Evolutionary conservation across 2,113 vertebrate species (phyloP).

Genomic region (Oryzias melastigma): DNA sequence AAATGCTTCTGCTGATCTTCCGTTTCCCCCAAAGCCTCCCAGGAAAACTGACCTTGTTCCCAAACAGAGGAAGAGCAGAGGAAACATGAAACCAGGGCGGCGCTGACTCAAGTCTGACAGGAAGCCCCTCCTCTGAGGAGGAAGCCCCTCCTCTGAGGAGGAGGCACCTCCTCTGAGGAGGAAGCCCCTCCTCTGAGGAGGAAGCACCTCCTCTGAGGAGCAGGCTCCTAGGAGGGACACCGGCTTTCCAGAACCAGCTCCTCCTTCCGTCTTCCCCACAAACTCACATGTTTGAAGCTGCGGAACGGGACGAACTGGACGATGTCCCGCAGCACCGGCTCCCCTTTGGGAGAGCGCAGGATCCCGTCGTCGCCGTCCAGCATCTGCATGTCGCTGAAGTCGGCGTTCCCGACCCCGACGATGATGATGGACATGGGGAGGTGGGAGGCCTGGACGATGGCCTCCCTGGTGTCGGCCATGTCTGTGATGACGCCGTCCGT

Average conservation of each 20-base stretch:
- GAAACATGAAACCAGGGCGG: too few relatives aligned
- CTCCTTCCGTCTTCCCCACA: fast-evolving
- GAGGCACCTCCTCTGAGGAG: too few relatives aligned
- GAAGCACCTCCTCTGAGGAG: too few relatives aligned
- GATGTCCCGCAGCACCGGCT: conserved; percentile 93
- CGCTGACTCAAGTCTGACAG: too few relatives aligned
- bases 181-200: too few relatives aligned
- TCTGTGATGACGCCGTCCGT: conserved; percentile 97
- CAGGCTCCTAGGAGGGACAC: too few relatives aligned
- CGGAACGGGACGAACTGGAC: conserved; percentile 98
- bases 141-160: too few relatives aligned
- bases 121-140: too few relatives aligned
- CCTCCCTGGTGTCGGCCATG: conserved; percentile 96
- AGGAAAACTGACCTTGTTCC: too few relatives aligned
- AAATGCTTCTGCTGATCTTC: too few relatives aligned
- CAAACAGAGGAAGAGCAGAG: too few relatives aligned
- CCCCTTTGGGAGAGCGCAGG: conserved; percentile 90
- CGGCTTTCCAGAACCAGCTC: background rate
- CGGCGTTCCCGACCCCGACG: conserved; percentile 91
- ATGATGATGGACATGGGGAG: conserved; percentile 99
- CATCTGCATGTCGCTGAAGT: conserved; percentile 99
- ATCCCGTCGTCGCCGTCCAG: conserved; percentile 93
- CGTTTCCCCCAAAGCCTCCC: too few relatives aligned
- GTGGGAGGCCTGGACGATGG: conserved; percentile 95
- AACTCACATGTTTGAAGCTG: conserved; percentile 95